These are phyloP conservation scores for Andricus curvator DNA, from an alignment of 2,888 invertebrate genomes.

Conservation along the genomic window DNA sequence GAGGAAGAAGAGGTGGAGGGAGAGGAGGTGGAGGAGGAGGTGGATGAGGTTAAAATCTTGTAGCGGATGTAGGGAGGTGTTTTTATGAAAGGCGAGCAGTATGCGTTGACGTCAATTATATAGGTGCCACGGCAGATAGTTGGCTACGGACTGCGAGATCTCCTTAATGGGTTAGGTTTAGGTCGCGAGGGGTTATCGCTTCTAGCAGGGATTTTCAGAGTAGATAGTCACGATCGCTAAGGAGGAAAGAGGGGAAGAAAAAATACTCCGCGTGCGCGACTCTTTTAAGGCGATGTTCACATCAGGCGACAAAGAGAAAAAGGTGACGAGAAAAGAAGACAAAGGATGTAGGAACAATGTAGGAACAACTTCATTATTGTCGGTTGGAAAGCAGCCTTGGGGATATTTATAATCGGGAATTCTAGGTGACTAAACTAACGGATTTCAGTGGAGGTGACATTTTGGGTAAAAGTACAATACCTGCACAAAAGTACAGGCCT, in stretches of 20 bases:
- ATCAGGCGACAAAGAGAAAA: conserved; percentile 46
- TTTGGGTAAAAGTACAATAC: no score
- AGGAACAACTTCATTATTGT: conserved; percentile 12
- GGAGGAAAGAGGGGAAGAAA: conserved; percentile 43
- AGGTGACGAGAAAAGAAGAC: conserved; percentile 29
- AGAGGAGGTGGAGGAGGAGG: background rate
- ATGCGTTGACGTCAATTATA: conserved; percentile 77
- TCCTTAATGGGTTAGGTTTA: conserved; percentile 75
- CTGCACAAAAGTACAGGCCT: no score
- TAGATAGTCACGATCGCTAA: conserved; percentile 64
- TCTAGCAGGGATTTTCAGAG: conserved; percentile 74
- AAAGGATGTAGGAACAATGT: background rate
- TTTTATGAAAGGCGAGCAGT: conserved; percentile 77
- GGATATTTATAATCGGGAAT: background rate
- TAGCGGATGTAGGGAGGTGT: conserved; percentile 77
- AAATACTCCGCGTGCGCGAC: conserved; percentile 39
- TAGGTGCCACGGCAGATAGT: conserved; percentile 75
- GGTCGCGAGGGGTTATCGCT: conserved; percentile 75
- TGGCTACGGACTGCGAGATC: conserved; percentile 57
- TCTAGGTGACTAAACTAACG: background rate
- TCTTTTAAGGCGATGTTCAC: conserved; percentile 41
- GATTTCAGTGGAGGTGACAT: background rate
- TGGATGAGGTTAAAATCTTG: conserved; percentile 66
- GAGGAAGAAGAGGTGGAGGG: background rate
- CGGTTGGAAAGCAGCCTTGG: background rate